phyloP scores from a whole-genome alignment of 2,888 invertebrate species.

The Ecdyonurus torrentis region DNA sequence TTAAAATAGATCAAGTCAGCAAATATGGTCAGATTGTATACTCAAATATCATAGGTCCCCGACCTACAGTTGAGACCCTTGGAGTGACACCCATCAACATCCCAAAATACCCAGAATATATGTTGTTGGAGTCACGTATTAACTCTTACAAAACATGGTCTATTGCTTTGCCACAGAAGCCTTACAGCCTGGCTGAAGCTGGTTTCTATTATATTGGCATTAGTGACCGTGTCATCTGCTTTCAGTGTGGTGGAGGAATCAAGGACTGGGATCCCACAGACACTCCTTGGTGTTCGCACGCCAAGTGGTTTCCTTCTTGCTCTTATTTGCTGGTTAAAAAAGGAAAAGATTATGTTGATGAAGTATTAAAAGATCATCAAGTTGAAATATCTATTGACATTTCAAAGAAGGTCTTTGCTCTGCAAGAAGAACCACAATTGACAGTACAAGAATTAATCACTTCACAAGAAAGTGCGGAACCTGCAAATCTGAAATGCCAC shows the following conservation, averaged over 20 bases:
- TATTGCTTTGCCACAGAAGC: neutral
- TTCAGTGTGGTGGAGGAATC: constrained; percentile 6
- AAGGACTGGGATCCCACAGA: constrained; percentile 7
- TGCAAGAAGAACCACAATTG: too few relatives aligned
- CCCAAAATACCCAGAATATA: neutral
- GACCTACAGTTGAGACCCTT: too few relatives aligned
- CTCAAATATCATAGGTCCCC: too few relatives aligned
- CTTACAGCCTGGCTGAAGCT: neutral
- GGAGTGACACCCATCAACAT: too few relatives aligned
- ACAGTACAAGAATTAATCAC: too few relatives aligned
- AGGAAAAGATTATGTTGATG: neutral
- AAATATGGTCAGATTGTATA: too few relatives aligned
- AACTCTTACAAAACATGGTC: neutral
- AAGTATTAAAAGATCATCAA: neutral
- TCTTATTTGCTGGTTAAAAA: constrained; percentile 3
- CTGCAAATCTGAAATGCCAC: neutral
- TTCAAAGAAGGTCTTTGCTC: too few relatives aligned
- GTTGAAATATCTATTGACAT: too few relatives aligned
- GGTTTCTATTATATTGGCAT: neutral
- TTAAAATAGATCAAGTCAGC: too few relatives aligned
- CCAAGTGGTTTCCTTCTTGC: constrained; percentile 5
- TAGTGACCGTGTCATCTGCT: constrained; percentile 2
- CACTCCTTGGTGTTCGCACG: constrained; percentile 4
- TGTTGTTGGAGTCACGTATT: neutral
- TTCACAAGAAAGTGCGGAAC: too few relatives aligned